Base-by-base conservation (phyloP, 2,888 invertebrate genomes). In the Plagodis dolabraria region DNA sequence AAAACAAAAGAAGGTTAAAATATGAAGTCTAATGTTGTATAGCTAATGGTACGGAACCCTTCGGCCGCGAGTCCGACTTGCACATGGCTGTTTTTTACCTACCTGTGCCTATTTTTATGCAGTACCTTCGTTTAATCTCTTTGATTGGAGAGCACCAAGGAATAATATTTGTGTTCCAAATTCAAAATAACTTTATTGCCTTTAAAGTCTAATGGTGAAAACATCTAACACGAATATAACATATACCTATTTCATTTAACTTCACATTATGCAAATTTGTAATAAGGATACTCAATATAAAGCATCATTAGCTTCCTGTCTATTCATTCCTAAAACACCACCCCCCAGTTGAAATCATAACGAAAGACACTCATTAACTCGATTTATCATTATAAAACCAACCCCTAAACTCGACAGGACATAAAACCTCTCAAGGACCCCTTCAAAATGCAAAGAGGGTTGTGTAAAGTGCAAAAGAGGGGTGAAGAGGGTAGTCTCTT, bases 321-420 rank as follows among this genome's bases (percentile, higher is more conserved):
- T 22, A 52, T 54, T 55, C 48, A 52, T 52, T 40, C 45, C 11
- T 10, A 33, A 53, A 58, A 52, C 42, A 53, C 53, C 60, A 60
- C 48, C 52, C n/a, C 22, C 50, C 48, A 53, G 49, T 57, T 56
- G 49, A 56, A 57, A 61, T 57, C 56, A 61, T 61, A 61, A 53
- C 60, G 48, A 43, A 52, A 55, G 55, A 60, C 52, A 49, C 60
- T 55, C 55, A 60, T 60, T 56, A 57, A 56, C 56, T 56, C 56
- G 36, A 61, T 61, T 61, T 56, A 57, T 61, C 60, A 61, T 61
- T 61, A 61, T 49, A 56, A 56, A 61, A 61, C 53, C 60, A 53
- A 48, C 60, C 46, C 53, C 33, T 44, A 47, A 60, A 33, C 53
- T 33, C 42, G 35, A 44, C 38, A 60, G 53, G 46, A 56, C 60